Evolutionary conservation across 1,140 invertebrate species (phyloP).

Genomic region (Theocolax elegans): DNA sequence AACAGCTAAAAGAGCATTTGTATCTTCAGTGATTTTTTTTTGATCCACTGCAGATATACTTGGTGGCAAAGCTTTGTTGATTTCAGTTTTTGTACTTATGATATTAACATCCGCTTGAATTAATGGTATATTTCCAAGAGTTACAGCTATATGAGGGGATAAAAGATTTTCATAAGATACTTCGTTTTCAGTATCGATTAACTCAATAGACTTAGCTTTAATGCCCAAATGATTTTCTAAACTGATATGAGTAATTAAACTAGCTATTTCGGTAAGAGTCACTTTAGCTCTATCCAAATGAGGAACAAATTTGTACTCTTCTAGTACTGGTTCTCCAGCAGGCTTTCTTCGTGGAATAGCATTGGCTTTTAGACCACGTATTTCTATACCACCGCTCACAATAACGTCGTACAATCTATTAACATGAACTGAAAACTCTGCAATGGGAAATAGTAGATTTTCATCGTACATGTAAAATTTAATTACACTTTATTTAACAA

Average conservation of each 20-base stretch:
- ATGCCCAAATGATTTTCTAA: conserved; percentile 78
- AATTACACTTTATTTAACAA: conserved; percentile 15
- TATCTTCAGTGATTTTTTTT: conserved; percentile 69
- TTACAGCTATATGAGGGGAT: conserved; percentile 67
- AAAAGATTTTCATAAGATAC: conserved; percentile 63
- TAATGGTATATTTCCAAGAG: conserved; percentile 71
- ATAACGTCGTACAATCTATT: conserved; percentile 62
- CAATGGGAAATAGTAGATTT: too few relatives aligned
- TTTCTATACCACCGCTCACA: conserved; percentile 81
- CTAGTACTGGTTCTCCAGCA: conserved; percentile 74
- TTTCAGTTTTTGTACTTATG: conserved; percentile 55
- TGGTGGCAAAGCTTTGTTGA: conserved; percentile 65
- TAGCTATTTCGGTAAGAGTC: conserved; percentile 58
- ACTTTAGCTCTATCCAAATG: conserved; percentile 37
- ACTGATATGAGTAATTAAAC: conserved; percentile 74
- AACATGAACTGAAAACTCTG: conserved; percentile 63
- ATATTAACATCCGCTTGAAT: conserved; percentile 59
- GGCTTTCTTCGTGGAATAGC: conserved; percentile 77
- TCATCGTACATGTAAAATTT: too few relatives aligned
- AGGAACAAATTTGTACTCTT: conserved; percentile 78
- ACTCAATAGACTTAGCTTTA: conserved; percentile 79
- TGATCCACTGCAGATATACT: conserved; percentile 69
- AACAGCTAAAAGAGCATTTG: conserved; percentile 69
- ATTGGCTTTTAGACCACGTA: conserved; percentile 83
- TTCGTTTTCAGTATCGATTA: conserved; percentile 68